Percentiles rank a stretch among this genome's conserved stretches.
Evolutionary conservation across 2,888 invertebrate genomes (phyloP).

Genomic region (Trichopoda pennipes): DNA sequence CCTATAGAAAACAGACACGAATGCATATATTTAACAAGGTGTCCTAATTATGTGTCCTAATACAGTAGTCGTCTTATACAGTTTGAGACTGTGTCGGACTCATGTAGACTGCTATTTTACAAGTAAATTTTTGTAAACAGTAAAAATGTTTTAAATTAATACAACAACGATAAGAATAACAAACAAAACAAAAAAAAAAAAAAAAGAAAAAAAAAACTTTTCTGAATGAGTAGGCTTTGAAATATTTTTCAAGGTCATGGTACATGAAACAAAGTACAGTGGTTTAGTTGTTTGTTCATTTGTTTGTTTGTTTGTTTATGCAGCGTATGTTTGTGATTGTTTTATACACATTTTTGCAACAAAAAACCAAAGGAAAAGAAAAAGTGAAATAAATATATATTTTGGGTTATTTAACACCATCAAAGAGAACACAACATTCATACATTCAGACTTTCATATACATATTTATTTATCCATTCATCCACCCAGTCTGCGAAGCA

Average conservation of each 20-base stretch:
- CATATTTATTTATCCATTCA: not conserved
- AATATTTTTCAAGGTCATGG: slow-evolving; percentile 79
- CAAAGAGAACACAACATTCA: slow-evolving; percentile 36
- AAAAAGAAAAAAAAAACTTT: slow-evolving; percentile 24
- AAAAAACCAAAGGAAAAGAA: slow-evolving; percentile 10
- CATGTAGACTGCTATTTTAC: not conserved
- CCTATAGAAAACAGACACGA: too few species aligned
- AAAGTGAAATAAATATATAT: slow-evolving; percentile 44
- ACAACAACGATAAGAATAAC: too few species aligned
- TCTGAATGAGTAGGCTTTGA: slow-evolving; percentile 69
- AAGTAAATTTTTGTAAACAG: slow-evolving; percentile 25
- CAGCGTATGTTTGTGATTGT: slow-evolving; percentile 2
- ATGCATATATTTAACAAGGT: not conserved
- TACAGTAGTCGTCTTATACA: not conserved
- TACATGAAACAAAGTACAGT: slow-evolving; percentile 31
- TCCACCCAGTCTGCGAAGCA: not conserved
- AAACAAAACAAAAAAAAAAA: too few species aligned
- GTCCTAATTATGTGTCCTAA: not conserved
- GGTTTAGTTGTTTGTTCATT: slow-evolving; percentile 30
- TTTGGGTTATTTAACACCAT: slow-evolving; percentile 61
- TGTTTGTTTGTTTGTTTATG: slow-evolving; percentile 33
- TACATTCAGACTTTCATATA: too few species aligned
- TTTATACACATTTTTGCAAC: slow-evolving; percentile 22
- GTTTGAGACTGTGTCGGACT: too few species aligned
- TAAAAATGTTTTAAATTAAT: slow-evolving; percentile 52